Evolutionary conservation across 2,113 vertebrate genomes (phyloP).

Genomic region (Gymnarchus niloticus): DNA sequence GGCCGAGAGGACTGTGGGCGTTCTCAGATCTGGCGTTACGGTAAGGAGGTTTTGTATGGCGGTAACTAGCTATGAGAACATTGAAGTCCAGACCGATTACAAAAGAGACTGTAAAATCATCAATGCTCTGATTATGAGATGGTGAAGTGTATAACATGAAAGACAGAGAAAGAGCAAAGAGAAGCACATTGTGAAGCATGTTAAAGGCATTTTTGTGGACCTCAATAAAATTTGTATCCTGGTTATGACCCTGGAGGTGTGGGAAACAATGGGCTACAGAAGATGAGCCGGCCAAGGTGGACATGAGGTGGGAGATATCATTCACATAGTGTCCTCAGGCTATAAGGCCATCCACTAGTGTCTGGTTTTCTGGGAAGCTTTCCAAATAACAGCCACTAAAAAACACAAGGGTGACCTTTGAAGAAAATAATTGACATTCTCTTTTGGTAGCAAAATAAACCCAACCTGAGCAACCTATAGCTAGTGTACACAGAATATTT

Average conservation of each 20-base stretch:
- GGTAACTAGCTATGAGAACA: too few species aligned
- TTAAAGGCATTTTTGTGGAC: too few species aligned
- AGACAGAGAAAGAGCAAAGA: not conserved
- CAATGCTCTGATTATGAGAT: too few species aligned
- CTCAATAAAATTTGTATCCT: too few species aligned
- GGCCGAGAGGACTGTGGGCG: not conserved
- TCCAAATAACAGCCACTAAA: not conserved
- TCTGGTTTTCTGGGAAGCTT: not conserved
- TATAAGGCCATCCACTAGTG: not conserved
- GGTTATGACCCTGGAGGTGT: too few species aligned
- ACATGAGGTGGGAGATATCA: not conserved
- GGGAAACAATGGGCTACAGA: not conserved
- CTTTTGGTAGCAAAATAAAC: not conserved
- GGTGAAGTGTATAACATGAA: too few species aligned
- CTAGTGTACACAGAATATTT: not conserved
- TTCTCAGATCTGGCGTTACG: not conserved
- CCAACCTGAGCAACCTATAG: not conserved
- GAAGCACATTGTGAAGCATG: too few species aligned
- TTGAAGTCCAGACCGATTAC: too few species aligned
- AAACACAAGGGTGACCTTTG: not conserved
- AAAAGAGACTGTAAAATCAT: too few species aligned
- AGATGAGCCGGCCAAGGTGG: not conserved
- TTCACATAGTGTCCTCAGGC: not conserved
- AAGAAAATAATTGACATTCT: constrained; percentile 5
- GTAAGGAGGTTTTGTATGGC: too few species aligned